Conservation (phyloP, 1,140 invertebrate genomes). For the Proctacanthus coquilletti region DNA sequence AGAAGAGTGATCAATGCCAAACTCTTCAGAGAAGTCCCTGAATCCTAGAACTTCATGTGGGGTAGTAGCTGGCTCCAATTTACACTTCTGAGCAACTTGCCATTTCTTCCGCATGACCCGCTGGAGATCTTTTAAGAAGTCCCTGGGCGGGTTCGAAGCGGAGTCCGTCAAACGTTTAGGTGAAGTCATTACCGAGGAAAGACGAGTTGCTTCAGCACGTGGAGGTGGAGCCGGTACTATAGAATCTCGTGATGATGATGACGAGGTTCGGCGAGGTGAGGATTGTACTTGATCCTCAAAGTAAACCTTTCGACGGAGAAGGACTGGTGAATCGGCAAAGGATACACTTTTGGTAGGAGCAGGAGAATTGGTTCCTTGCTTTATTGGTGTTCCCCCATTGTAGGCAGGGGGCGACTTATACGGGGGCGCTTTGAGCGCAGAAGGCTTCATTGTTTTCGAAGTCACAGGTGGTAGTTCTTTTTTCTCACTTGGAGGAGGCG, state of each 20-base stretch:
- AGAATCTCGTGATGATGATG: conserved; percentile 17
- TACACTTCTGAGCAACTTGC: conserved; percentile 85
- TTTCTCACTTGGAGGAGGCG: neutral
- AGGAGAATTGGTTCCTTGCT: conserved; percentile 8
- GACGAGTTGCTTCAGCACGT: conserved; percentile 50
- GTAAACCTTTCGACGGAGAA: conserved; percentile 27
- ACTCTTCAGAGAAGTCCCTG: conserved; percentile 40
- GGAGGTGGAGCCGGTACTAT: conserved; percentile 47
- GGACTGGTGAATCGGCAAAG: conserved; percentile 27
- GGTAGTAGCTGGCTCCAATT: conserved; percentile 64
- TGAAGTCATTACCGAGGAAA: conserved; percentile 29
- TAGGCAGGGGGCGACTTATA: conserved; percentile 30
- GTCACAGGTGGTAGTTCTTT: conserved; percentile 16
- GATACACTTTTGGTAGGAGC: conserved; percentile 22
- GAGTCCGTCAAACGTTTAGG: conserved; percentile 58
- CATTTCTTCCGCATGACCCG: conserved; percentile 86
- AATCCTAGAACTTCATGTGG: conserved; percentile 85
- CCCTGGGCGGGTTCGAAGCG: conserved; percentile 57
- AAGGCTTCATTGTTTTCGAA: conserved; percentile 24
- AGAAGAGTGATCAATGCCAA: conserved; percentile 19
- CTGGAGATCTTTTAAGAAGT: conserved; percentile 75
- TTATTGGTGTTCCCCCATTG: conserved; percentile 12
- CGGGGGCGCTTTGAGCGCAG: conserved; percentile 24
- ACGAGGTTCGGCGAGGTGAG: conserved; percentile 10
- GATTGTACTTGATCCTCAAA: conserved; percentile 20